Percentiles rank a stretch among this genome's conserved stretches.
phyloP scores from a whole-genome alignment of 2,888 invertebrate genomes.

The Auanema sp. region DNA sequence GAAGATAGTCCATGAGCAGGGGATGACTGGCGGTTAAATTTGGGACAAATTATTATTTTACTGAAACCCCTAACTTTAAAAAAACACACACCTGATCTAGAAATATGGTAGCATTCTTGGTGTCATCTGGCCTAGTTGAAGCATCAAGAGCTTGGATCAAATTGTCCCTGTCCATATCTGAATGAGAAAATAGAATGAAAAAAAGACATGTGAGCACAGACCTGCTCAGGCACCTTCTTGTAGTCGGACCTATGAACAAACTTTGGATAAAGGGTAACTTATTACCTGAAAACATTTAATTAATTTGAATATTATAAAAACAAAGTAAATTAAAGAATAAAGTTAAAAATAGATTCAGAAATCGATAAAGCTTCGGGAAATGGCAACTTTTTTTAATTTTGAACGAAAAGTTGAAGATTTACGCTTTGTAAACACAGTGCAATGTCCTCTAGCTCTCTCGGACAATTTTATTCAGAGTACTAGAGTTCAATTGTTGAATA shows the following conservation, averaged over 20 bases:
- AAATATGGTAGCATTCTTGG: constrained; percentile 27
- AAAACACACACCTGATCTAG: constrained; percentile 21
- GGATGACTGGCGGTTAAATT: constrained; percentile 9
- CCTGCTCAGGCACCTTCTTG: neutral
- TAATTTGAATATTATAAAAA: neutral
- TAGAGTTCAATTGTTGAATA: neutral
- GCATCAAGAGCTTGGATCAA: constrained; percentile 30
- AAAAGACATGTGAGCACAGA: neutral
- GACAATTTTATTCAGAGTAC: too few species aligned
- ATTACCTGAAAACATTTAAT: neutral
- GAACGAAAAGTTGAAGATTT: constrained; percentile 1
- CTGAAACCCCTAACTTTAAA: neutral
- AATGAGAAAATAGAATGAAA: neutral
- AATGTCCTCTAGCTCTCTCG: neutral
- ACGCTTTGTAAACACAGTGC: neutral
- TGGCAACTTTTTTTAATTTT: neutral
- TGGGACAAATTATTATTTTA: neutral
- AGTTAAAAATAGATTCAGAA: neutral
- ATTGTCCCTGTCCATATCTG: constrained; percentile 24
- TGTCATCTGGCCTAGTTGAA: constrained; percentile 27
- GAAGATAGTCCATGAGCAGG: constrained; percentile 9
- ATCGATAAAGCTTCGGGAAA: neutral
- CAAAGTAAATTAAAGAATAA: neutral
- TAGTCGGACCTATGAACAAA: neutral
- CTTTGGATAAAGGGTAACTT: neutral